A percentile compares a stretch with the other conserved stretches of the same genome.
Evolutionary conservation across 2,113 vertebrate species (phyloP).

Genomic region (Orcinus orca): DNA sequence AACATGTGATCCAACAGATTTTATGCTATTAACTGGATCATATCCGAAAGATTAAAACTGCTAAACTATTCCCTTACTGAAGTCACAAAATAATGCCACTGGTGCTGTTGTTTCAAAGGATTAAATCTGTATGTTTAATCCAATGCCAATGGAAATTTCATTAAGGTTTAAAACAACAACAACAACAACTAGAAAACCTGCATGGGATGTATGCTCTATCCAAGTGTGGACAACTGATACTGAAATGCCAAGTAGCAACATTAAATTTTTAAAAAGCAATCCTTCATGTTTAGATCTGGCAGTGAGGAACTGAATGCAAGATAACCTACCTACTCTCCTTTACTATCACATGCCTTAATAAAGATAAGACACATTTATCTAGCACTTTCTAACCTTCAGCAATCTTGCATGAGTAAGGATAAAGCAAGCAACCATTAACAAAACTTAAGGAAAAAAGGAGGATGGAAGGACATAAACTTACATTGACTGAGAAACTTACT

Average conservation of each 20-base stretch:
- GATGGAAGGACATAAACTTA: not conserved
- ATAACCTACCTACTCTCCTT: not conserved
- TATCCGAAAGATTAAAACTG: not conserved
- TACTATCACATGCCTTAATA: not conserved
- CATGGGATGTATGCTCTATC: not conserved
- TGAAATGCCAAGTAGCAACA: slow-evolving; percentile 2
- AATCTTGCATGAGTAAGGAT: not conserved
- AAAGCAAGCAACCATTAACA: not conserved
- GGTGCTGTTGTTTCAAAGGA: not conserved
- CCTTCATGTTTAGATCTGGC: not conserved
- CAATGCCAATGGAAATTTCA: not conserved
- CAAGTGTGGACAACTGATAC: not conserved
- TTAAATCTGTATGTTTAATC: slow-evolving; percentile 22
- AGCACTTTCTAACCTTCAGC: not conserved
- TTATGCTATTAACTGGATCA: not conserved
- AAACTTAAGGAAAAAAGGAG: not conserved
- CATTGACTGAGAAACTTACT: not conserved
- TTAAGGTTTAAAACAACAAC: not conserved
- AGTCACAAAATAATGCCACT: not conserved
- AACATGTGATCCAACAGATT: not conserved
- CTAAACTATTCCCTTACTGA: not conserved
- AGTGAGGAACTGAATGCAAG: not conserved
- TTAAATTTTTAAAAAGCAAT: not conserved
- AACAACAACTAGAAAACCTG: not conserved
- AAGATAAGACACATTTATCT: not conserved